Conservation (phyloP, 2,888 invertebrate genomes). For the Leptopilina syphax region DNA sequence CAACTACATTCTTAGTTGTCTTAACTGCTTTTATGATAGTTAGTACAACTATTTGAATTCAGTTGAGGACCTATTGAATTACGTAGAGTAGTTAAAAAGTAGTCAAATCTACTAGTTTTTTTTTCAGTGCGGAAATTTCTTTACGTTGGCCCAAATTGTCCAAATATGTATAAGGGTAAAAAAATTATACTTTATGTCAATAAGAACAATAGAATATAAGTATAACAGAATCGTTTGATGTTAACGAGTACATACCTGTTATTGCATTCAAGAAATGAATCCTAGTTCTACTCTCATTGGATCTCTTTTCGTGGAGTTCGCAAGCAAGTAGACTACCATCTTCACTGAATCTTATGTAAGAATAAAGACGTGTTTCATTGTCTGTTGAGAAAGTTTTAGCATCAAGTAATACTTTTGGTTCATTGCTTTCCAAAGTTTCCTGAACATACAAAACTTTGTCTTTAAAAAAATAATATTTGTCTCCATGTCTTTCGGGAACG, state of each 20-base stretch:
- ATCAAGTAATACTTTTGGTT: slow-evolving; percentile 93
- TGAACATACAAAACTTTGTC: slow-evolving; percentile 96
- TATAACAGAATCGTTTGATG: too few species aligned
- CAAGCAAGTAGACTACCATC: slow-evolving; percentile 96
- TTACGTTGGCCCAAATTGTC: too few species aligned
- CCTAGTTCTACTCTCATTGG: slow-evolving; percentile 95
- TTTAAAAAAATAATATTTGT: slow-evolving; percentile 92
- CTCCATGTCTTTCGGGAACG: slow-evolving; percentile 89
- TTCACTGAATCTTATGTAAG: slow-evolving; percentile 88
- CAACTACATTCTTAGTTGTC: too few species aligned
- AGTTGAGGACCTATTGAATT: too few species aligned
- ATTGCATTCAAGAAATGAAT: slow-evolving; percentile 84
- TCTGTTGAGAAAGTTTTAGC: slow-evolving; percentile 90
- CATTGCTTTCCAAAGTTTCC: slow-evolving; percentile 83
- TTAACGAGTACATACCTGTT: slow-evolving; percentile 78
- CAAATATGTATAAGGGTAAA: too few species aligned
- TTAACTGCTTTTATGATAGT: too few species aligned
- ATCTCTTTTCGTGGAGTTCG: slow-evolving; percentile 93
- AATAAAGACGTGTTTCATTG: slow-evolving; percentile 86
- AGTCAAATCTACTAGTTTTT: too few species aligned
- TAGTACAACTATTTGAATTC: too few species aligned
- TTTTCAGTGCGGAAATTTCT: too few species aligned
- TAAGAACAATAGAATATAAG: too few species aligned
- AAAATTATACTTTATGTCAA: too few species aligned
- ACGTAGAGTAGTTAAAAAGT: too few species aligned